Evolutionary conservation across 1,140 invertebrate species (phyloP).

Genomic region (Helicoverpa zea): DNA sequence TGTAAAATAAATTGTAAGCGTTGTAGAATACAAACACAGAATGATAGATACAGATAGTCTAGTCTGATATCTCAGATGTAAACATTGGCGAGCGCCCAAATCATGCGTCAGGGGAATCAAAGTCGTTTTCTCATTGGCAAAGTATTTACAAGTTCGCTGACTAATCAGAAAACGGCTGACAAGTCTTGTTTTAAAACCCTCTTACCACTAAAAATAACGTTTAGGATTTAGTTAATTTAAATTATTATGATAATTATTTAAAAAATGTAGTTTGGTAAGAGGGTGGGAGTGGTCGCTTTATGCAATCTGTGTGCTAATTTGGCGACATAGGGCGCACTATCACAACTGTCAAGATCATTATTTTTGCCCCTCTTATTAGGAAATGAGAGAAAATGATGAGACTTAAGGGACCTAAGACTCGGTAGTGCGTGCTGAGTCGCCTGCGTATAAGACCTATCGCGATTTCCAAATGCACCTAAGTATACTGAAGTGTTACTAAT

Average conservation of each 20-base stretch:
- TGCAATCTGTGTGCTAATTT: slow-evolving; percentile 62
- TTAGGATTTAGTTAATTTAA: slow-evolving; percentile 16
- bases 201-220: slow-evolving; percentile 35
- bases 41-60: background rate
- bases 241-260: background rate
- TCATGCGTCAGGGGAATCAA: slow-evolving; percentile 9
- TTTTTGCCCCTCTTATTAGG: too few relatives aligned
- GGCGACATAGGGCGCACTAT: background rate
- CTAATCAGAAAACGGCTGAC: slow-evolving; percentile 17
- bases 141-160: slow-evolving; percentile 8
- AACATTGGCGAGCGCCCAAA: slow-evolving; percentile 40
- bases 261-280: slow-evolving; percentile 21
- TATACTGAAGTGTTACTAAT: slow-evolving; percentile 10
- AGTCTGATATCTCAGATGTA: slow-evolving; percentile 35
- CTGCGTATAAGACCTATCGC: slow-evolving; percentile 10
- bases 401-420: background rate
- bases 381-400: too few relatives aligned
- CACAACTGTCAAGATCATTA: background rate
- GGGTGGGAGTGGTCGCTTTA: slow-evolving; percentile 55
- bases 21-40: background rate
- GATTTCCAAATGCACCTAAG: slow-evolving; percentile 40
- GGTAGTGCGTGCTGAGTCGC: background rate
- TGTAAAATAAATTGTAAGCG: background rate
- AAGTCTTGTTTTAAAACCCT: slow-evolving; percentile 30
- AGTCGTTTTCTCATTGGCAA: slow-evolving; percentile 22